A percentile compares a stretch with the other conserved stretches of the same genome.
Evolutionary conservation across 53 echinoderm and acorn worm genomes (phyloP).

Genomic region (Zoroaster sp.): DNA sequence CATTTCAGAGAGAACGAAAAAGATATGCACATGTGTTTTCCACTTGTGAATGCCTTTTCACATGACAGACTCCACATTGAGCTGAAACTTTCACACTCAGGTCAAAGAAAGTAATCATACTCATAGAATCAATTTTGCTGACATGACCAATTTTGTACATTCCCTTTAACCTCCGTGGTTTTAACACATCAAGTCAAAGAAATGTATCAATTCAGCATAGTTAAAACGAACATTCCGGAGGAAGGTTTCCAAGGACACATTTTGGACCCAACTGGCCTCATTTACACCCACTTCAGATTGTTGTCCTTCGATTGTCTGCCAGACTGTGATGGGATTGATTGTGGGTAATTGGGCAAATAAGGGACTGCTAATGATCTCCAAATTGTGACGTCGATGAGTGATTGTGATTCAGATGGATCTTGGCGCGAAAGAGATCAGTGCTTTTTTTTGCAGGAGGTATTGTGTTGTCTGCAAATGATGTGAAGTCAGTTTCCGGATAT

Average conservation of each 20-base stretch:
- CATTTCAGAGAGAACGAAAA: too few relatives aligned
- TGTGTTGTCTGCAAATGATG: background rate
- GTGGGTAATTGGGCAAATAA: constrained; percentile 48
- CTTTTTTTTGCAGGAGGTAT: background rate
- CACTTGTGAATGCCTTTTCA: too few relatives aligned
- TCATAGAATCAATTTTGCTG: too few relatives aligned
- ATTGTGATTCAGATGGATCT: constrained; percentile 9
- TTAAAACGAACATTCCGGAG: too few relatives aligned
- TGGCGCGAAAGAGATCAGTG: background rate
- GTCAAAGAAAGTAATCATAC: too few relatives aligned
- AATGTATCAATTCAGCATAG: background rate
- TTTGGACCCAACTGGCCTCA: background rate
- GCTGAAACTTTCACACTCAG: too few relatives aligned
- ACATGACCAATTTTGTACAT: too few relatives aligned
- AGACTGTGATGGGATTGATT: constrained; percentile 7
- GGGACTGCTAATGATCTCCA: constrained; percentile 1
- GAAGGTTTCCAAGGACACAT: background rate
- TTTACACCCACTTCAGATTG: background rate
- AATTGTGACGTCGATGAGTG: constrained; percentile 8
- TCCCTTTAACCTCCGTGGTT: too few relatives aligned
- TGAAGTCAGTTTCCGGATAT: background rate
- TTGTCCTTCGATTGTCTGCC: background rate
- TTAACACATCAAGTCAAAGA: too few relatives aligned
- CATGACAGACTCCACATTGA: too few relatives aligned
- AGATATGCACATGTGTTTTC: too few relatives aligned